phyloP scores from a whole-genome alignment of 1,140 invertebrate genomes.

The Anastrepha obliqua region DNA sequence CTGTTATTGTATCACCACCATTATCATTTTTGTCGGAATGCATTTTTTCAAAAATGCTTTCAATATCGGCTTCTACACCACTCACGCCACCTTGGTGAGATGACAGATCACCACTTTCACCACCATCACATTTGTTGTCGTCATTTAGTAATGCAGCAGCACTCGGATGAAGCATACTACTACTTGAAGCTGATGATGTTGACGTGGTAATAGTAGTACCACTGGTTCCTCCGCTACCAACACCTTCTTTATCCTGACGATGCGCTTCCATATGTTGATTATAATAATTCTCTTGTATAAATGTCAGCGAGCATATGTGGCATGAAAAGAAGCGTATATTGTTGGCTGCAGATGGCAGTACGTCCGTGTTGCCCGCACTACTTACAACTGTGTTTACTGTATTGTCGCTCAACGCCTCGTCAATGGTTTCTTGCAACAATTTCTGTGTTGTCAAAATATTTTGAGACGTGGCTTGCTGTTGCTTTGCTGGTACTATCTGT shows the following conservation, averaged over 20 bases:
- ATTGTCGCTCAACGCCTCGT: constrained; percentile 71
- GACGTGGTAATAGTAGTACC: constrained; percentile 60
- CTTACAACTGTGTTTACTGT: constrained; percentile 62
- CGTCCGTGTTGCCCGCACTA: constrained; percentile 54
- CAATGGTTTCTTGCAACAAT: constrained; percentile 72
- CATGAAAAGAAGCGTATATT: constrained; percentile 74
- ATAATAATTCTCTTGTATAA: constrained; percentile 73
- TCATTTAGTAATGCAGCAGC: constrained; percentile 69
- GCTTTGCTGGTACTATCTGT: constrained; percentile 44
- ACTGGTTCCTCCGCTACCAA: constrained; percentile 59
- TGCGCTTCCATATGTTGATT: constrained; percentile 74
- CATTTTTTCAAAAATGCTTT: constrained; percentile 73
- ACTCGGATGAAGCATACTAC: constrained; percentile 44
- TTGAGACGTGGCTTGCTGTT: constrained; percentile 57
- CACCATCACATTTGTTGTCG: constrained; percentile 55
- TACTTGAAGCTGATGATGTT: constrained; percentile 45
- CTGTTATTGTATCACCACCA: constrained; percentile 56
- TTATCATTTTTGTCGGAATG: constrained; percentile 72
- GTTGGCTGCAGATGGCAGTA: constrained; percentile 58
- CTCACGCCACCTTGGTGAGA: constrained; percentile 4
- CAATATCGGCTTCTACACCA: constrained; percentile 70
- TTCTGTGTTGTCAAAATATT: constrained; percentile 71
- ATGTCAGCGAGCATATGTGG: constrained; percentile 73
- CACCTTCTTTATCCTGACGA: constrained; percentile 68
- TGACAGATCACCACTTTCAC: constrained; percentile 4